A percentile compares a stretch with the other conserved stretches of the same genome.
Conservation (phyloP, 2,113 vertebrate species). For the Coracopsis vasa region DNA sequence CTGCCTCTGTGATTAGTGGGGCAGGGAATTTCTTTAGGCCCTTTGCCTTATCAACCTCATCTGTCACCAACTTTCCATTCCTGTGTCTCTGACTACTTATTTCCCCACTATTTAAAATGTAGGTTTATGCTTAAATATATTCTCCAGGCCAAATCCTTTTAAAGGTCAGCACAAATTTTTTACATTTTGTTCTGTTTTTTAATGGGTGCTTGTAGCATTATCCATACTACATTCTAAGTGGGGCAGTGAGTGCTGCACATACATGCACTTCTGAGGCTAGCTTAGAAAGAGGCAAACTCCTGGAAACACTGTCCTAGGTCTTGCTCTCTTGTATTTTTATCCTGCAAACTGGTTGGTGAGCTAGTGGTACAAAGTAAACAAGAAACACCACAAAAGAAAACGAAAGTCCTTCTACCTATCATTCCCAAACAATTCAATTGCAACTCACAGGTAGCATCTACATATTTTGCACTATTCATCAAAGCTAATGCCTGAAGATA, state of each 20-base stretch:
- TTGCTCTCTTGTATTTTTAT: background rate
- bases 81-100: background rate
- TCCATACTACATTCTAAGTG: rapidly evolving
- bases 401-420: background rate
- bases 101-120: background rate
- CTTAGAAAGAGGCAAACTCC: background rate
- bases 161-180: background rate
- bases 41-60: conserved; percentile 45
- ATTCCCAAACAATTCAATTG: background rate
- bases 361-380: background rate
- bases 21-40: conserved; percentile 48
- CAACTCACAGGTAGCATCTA: background rate
- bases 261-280: background rate
- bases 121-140: background rate
- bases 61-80: conserved; percentile 50
- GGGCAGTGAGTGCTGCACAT: background rate
- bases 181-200: background rate
- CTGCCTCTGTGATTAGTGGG: conserved; percentile 59
- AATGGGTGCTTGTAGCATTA: background rate
- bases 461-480: background rate
- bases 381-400: background rate
- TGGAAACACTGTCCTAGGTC: background rate
- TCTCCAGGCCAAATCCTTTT: background rate
- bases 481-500: background rate
- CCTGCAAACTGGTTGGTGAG: background rate